A percentile compares a stretch with the other conserved stretches of the same genome.
These are phyloP conservation scores for Ophion obscuratus DNA, from an alignment of 2,888 invertebrate genomes.

Conservation along the genomic window DNA sequence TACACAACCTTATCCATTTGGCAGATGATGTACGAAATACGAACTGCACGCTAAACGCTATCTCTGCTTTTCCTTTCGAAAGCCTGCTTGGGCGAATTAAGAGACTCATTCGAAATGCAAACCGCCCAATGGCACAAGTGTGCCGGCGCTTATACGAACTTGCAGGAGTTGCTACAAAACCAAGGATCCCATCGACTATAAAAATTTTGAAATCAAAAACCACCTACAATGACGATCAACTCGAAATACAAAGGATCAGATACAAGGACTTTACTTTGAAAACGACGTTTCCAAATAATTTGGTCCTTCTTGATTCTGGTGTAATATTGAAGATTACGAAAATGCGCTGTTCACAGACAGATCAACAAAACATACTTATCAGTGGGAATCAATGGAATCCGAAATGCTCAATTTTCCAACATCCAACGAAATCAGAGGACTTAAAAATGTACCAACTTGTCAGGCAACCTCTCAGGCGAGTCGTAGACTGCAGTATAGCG, in stretches of 20 bases:
- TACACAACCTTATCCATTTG: conserved; percentile 8
- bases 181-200: not conserved
- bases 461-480: not conserved
- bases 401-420: not conserved
- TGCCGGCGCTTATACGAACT: conserved; percentile 45
- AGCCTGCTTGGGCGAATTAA: conserved; percentile 38
- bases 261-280: conserved; percentile 16
- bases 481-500: not conserved
- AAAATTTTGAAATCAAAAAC: not conserved
- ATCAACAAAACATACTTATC: conserved; percentile 5
- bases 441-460: conserved; percentile 28
- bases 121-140: conserved; percentile 53
- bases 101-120: conserved; percentile 43
- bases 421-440: conserved; percentile 7
- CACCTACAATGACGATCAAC: conserved; percentile 4
- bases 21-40: conserved; percentile 26
- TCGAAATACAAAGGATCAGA: not conserved
- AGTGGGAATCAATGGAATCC: not conserved
- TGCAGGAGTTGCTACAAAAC: not conserved
- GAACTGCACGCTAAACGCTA: conserved; percentile 5
- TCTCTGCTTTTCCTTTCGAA: conserved; percentile 40
- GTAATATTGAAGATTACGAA: not conserved
- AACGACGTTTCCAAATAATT: conserved; percentile 3
- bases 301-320: not conserved
- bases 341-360: not conserved